Base-by-base conservation (phyloP, 2,888 invertebrate genomes). In the Athripsodes cinereus region DNA sequence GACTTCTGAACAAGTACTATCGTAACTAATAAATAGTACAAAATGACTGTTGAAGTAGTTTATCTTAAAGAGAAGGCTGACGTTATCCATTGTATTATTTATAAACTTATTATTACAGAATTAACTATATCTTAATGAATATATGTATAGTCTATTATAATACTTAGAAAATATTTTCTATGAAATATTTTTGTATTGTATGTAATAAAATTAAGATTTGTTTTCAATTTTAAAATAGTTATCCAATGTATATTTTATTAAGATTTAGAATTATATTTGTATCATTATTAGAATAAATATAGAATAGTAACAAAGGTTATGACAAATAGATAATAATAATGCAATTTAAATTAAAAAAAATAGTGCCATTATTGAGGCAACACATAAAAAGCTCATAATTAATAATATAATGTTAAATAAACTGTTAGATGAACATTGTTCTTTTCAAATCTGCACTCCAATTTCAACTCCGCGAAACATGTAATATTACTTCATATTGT, bases 41-140 rank as follows among this genome's bases (percentile, higher is more conserved):
- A 20, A 50, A 50, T 22, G n/a, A 16, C 31, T 55, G 2, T n/a
- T 40, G 40, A n/a, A 26, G 3, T 10, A 48, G 22, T 26, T 26
- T 2, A 31, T 35, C 8, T 53, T 53, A 49, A 72, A 73, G 72
- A 70, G 65, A 68, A 72, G 72, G 72, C 69, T 70, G 72, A 73
- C 67, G 72, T 67, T 69, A 69, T 69, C 68, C 71, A 72, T 70
- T 40, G 13, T 40, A 40, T 40, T 40, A n/a, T 40, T 40, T 40
- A n/a, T 40, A 40, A 40, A 40, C 13, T 40, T 40, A 8, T 31
- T 31, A 31, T 40, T 13, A n/a, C 40, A 3, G 16, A n/a, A 40
- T 3, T 8, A n/a, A 16, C 13, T 40, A 31, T 11, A 11, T 31
- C 31, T 31, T 31, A 31, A 31, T 31, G 11, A 31, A 11, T 31